phyloP scores from a whole-genome alignment of 2,113 vertebrate species.

The Podarcis raffonei region DNA sequence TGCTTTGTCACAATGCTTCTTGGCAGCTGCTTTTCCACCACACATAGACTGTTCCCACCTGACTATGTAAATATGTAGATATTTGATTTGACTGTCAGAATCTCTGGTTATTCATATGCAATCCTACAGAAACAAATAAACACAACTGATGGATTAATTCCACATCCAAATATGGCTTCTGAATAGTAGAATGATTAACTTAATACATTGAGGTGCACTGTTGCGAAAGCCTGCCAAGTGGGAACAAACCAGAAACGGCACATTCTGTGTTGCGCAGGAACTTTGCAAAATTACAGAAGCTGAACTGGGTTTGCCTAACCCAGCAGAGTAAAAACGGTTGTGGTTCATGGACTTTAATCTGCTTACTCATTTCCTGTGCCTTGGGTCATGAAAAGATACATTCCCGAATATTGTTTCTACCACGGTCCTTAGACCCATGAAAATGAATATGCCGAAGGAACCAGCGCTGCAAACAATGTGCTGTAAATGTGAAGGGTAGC shows the following conservation, averaged over 20 bases:
- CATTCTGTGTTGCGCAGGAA: not conserved
- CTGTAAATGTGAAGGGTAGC: constrained; percentile 1
- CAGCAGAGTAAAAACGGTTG: not conserved
- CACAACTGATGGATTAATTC: not conserved
- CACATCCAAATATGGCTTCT: not conserved
- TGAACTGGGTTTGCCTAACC: not conserved
- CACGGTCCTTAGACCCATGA: not conserved
- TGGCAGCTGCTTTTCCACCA: not conserved
- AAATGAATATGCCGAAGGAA: not conserved
- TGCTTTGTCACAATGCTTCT: not conserved
- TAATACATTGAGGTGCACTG: not conserved
- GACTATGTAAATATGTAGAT: not conserved
- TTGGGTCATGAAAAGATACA: not conserved
- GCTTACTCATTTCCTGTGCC: not conserved
- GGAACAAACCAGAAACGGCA: not conserved
- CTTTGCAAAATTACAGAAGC: not conserved
- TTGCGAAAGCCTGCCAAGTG: not conserved
- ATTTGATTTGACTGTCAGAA: not conserved
- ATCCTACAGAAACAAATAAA: not conserved
- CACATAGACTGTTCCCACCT: too few relatives aligned
- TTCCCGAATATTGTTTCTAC: not conserved
- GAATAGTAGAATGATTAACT: not conserved
- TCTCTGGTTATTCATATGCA: not conserved
- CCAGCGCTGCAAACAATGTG: not conserved
- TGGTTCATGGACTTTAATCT: not conserved